Percentiles rank a stretch among this genome's conserved stretches.
Conservation (phyloP, 1,140 invertebrate species). For the Telenomus remus region DNA sequence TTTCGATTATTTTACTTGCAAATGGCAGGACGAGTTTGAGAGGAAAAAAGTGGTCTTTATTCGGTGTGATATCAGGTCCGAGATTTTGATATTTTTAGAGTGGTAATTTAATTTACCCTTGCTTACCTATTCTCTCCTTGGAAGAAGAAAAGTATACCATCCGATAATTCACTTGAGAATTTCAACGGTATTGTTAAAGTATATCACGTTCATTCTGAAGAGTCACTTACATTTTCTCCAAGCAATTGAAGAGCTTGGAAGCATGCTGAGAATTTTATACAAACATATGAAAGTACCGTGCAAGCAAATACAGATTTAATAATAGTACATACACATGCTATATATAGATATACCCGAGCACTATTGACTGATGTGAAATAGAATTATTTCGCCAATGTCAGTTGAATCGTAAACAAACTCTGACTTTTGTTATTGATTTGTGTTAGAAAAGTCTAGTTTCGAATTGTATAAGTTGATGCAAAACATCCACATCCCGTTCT, state of each 20-base stretch:
- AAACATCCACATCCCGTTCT: too few relatives aligned
- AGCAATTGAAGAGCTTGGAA: conserved; percentile 16
- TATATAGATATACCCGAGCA: conserved; percentile 34
- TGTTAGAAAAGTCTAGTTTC: background rate
- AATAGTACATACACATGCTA: conserved; percentile 21
- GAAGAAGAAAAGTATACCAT: conserved; percentile 13
- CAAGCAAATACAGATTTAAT: conserved; percentile 14
- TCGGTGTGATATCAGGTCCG: conserved; percentile 19
- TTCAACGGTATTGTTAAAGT: conserved; percentile 30
- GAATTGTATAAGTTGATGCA: too few relatives aligned
- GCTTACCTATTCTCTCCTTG: conserved; percentile 9
- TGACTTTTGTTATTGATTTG: too few relatives aligned
- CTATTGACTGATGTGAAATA: conserved; percentile 35
- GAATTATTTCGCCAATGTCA: conserved; percentile 7
- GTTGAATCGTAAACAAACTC: background rate
- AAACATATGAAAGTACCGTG: conserved; percentile 19
- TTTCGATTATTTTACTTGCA: conserved; percentile 31
- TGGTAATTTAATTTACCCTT: background rate
- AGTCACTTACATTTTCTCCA: conserved; percentile 16
- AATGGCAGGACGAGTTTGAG: conserved; percentile 33
- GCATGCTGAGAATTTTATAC: conserved; percentile 32
- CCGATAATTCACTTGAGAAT: conserved; percentile 9
- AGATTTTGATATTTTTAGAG: background rate
- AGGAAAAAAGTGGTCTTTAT: conserved; percentile 28
- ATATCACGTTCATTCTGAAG: conserved; percentile 21